Evolutionary conservation across 2,888 invertebrate genomes (phyloP).

Genomic region (Podotricha telesiphe): DNA sequence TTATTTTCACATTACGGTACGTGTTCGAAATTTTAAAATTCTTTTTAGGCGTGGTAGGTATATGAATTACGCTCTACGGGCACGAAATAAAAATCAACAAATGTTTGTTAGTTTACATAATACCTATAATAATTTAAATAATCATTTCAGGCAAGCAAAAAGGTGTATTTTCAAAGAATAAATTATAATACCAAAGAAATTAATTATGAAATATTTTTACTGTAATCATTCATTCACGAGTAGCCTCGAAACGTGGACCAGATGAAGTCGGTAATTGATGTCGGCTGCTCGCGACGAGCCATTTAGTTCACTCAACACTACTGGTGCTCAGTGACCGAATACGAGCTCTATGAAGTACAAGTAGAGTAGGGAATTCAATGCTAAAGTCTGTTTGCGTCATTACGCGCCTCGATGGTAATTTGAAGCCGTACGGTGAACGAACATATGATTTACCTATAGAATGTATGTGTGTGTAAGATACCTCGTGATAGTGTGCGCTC

Average conservation of each 20-base stretch:
- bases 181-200: neutral
- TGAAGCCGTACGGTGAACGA: slow-evolving; percentile 76
- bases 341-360: slow-evolving; percentile 24
- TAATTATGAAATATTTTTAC: slow-evolving; percentile 6
- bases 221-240: slow-evolving; percentile 34
- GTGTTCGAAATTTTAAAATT: neutral
- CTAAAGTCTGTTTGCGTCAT: slow-evolving; percentile 64
- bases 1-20: neutral
- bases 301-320: slow-evolving; percentile 71
- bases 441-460: slow-evolving; percentile 70
- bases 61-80: neutral
- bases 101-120: neutral
- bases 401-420: slow-evolving; percentile 72
- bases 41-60: neutral
- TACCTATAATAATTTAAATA: neutral
- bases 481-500: slow-evolving; percentile 63
- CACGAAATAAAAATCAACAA: neutral
- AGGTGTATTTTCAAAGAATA: neutral
- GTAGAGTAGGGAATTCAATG: slow-evolving; percentile 52
- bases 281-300: slow-evolving; percentile 62
- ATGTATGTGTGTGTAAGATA: slow-evolving; percentile 50
- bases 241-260: slow-evolving; percentile 50
- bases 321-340: slow-evolving; percentile 53
- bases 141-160: neutral
- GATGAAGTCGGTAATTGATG: slow-evolving; percentile 76